phyloP scores from a whole-genome alignment of 1,140 invertebrate species.

The Cydia strobilella region DNA sequence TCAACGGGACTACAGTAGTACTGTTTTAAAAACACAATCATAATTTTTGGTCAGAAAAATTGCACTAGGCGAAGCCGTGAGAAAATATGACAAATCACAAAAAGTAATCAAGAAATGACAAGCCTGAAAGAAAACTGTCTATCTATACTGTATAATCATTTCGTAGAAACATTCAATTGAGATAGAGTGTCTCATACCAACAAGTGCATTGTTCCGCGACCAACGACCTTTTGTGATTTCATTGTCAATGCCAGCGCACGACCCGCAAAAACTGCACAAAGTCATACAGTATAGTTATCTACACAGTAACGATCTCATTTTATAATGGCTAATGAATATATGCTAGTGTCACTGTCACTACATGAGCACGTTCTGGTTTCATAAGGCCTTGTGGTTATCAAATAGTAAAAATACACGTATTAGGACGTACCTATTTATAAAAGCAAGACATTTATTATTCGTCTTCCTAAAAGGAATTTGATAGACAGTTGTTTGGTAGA shows the following conservation, averaged over 20 bases:
- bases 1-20: too few species aligned
- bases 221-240: conserved; percentile 23
- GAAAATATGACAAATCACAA: background rate
- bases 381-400: background rate
- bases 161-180: background rate
- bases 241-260: conserved; percentile 22
- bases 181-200: background rate
- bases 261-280: background rate
- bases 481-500: too few species aligned
- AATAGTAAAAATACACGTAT: background rate
- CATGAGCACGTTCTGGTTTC: background rate
- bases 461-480: too few species aligned
- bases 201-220: conserved; percentile 12
- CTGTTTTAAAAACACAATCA: too few species aligned
- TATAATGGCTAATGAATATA: background rate
- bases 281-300: background rate
- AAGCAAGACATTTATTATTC: too few species aligned
- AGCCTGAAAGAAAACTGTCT: background rate
- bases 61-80: background rate
- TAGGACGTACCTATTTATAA: too few species aligned
- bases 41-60: background rate
- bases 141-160: background rate
- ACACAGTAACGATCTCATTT: background rate
- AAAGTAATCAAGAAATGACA: background rate
- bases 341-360: too few species aligned